Conservation (phyloP, 2,888 invertebrate species). For the Sesia bembeciformis region DNA sequence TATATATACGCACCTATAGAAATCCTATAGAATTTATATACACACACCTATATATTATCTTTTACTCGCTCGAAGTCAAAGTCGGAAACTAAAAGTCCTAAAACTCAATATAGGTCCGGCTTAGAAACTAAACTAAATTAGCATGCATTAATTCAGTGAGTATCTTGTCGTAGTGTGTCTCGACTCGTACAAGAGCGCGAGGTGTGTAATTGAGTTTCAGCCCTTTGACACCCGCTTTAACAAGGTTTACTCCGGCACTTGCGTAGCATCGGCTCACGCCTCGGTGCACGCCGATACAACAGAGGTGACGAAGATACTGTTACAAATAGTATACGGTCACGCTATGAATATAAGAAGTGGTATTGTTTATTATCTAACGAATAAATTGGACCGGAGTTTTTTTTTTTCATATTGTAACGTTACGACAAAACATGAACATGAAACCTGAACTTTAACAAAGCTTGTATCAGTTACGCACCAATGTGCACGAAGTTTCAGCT, state of each 20-base stretch:
- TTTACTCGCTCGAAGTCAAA: not conserved
- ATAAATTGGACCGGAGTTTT: too few species aligned
- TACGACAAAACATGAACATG: too few species aligned
- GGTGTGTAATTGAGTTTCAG: constrained; percentile 68
- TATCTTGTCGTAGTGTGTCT: not conserved
- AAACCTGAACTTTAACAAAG: too few species aligned
- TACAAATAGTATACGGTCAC: too few species aligned
- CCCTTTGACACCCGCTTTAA: constrained; percentile 69
- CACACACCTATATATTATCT: not conserved
- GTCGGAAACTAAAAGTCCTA: constrained; percentile 2
- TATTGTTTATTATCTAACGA: too few species aligned
- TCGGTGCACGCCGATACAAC: constrained; percentile 9
- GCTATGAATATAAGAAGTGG: too few species aligned
- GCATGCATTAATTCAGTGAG: constrained; percentile 22
- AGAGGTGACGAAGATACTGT: not conserved
- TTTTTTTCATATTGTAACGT: too few species aligned
- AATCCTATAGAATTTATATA: too few species aligned
- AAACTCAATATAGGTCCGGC: constrained; percentile 11
- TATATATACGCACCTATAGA: not conserved
- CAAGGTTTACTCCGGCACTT: constrained; percentile 58
- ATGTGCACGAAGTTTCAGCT: too few species aligned
- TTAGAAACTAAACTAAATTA: constrained; percentile 22
- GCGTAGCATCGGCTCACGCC: constrained; percentile 18
- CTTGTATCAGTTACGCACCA: too few species aligned
- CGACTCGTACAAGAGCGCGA: constrained; percentile 24